A percentile compares a stretch with the other conserved stretches of the same genome.
phyloP scores from a whole-genome alignment of 1,140 invertebrate species.

The Pseudoatta argentina region DNA sequence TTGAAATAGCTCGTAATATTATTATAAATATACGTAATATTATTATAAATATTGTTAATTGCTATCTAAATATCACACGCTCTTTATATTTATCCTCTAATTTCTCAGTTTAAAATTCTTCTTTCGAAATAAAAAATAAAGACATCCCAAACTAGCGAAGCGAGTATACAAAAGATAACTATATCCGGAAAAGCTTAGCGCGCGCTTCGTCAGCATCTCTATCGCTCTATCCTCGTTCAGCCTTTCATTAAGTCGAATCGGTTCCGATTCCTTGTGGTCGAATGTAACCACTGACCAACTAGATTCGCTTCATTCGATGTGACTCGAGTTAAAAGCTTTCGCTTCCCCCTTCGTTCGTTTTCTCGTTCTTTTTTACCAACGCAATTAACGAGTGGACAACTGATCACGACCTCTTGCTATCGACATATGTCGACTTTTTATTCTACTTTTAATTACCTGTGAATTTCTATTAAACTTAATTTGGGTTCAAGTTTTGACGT shows the following conservation, averaged over 20 bases:
- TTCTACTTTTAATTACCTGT: not conserved
- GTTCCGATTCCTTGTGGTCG: slow-evolving; percentile 72
- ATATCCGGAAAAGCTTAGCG: slow-evolving; percentile 6
- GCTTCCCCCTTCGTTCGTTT: slow-evolving; percentile 38
- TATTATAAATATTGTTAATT: not conserved
- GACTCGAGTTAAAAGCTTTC: slow-evolving; percentile 59
- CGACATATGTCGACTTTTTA: slow-evolving; percentile 4
- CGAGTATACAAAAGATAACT: slow-evolving; percentile 38
- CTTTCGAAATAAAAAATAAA: slow-evolving; percentile 2
- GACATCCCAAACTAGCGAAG: not conserved
- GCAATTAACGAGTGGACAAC: slow-evolving; percentile 73
- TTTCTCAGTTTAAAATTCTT: not conserved
- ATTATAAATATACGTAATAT: not conserved
- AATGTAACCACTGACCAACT: slow-evolving; percentile 78
- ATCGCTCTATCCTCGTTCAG: slow-evolving; percentile 53
- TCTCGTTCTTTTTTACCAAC: slow-evolving; percentile 54
- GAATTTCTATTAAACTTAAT: not conserved
- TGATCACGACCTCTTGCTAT: slow-evolving; percentile 49
- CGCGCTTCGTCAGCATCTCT: slow-evolving; percentile 80
- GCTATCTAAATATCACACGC: not conserved
- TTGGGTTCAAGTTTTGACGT: not conserved
- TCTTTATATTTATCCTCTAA: not conserved
- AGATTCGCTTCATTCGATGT: slow-evolving; percentile 76
- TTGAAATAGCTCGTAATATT: not conserved
- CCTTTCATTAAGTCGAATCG: slow-evolving; percentile 83